Evolutionary conservation across 2,797 vertebrate species (phyloP), one percentile per base, ranked within the genome.

Genomic region (Gallirallus australis): DNA sequence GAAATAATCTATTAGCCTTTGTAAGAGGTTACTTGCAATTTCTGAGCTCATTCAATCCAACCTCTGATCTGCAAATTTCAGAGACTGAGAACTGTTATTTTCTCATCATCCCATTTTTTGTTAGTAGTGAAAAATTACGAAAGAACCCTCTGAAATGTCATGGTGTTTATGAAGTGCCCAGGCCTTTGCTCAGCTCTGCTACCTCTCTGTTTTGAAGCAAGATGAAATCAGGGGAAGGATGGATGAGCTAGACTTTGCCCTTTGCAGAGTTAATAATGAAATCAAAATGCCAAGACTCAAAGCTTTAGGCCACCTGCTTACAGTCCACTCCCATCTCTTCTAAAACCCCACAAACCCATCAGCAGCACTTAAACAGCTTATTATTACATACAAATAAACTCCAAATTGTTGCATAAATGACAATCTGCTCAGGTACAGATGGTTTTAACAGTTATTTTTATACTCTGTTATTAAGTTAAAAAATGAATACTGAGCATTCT

Each of bases 381-480:
- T 80, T 83, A 89, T 47, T 92, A 52, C 50, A 94, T 66, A 82
- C 53, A 93, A 84, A 76, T 47, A 92, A 78, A 75, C 39, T 45
- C 64, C 45, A 81, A 93, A 81, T 71, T 86, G 69, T 91, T 95
- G 93, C 82, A 87, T 85, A 88, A 96, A 95, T 66, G 42, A 77
- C 85, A 92, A 94, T 92, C 91, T 95, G 92, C 89, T 89, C 94
- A 96, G 95, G 88, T 97, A 88, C 96, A 97, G 92, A 94, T 96
- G 85, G 82, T 84, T 95, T 94, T 83, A 94, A 81, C 57, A 82
- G 85, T 82, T 94, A 94, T 90, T 95, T 94, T 92, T 86, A 86
- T 90, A 42, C 11, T 59, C 73, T 82, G 52, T 79, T 91, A 93
- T 65, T 82, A 92, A 92, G 64, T 54, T 30, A 21, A 83, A 94